Percentiles rank a stretch among this genome's conserved stretches.
phyloP scores from a whole-genome alignment of 2,113 vertebrate species.

The Sitta europaea region DNA sequence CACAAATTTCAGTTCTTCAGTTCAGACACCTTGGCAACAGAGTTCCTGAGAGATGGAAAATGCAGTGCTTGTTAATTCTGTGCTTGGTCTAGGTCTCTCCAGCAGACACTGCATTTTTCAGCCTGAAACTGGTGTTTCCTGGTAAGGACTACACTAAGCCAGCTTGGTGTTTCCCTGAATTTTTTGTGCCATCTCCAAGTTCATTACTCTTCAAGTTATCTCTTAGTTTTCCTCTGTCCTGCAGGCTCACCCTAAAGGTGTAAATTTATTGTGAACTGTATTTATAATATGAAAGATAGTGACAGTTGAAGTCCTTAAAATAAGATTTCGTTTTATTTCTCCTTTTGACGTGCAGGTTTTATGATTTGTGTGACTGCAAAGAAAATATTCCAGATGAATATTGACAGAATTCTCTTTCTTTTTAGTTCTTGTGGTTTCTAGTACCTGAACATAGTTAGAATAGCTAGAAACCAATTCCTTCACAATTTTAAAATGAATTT shows the following conservation, averaged over 20 bases:
- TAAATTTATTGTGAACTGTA: not conserved
- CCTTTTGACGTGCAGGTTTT: not conserved
- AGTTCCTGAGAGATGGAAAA: not conserved
- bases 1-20: not conserved
- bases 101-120: not conserved
- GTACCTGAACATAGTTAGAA: not conserved
- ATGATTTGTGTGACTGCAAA: not conserved
- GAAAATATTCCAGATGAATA: not conserved
- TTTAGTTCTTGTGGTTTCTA: not conserved
- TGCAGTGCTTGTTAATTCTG: not conserved
- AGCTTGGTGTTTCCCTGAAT: not conserved
- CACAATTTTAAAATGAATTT: not conserved
- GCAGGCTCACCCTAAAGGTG: not conserved
- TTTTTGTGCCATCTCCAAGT: not conserved
- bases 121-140: not conserved
- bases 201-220: not conserved
- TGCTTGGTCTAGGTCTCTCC: not conserved
- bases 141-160: not conserved
- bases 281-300: not conserved
- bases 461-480: not conserved
- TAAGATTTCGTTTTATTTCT: not conserved
- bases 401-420: not conserved
- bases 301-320: not conserved
- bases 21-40: not conserved
- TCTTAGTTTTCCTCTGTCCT: not conserved